Evolutionary conservation across 2,113 vertebrate genomes (phyloP).

Genomic region (Leptocoma aspasia): DNA sequence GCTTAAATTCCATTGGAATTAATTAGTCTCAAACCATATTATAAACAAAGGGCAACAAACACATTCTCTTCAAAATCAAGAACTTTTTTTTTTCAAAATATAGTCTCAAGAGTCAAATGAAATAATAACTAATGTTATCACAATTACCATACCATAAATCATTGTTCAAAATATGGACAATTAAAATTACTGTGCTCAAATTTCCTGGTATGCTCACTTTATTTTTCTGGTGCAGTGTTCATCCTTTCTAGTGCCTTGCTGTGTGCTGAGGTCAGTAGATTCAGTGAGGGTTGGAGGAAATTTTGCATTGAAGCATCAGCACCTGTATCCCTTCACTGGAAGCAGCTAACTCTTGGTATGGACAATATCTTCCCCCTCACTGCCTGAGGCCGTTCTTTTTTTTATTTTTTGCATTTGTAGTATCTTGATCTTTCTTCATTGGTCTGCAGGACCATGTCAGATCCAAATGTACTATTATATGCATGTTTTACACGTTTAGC

Average conservation of each 20-base stretch:
- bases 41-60: background rate
- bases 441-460: background rate
- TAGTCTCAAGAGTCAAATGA: background rate
- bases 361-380: background rate
- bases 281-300: background rate
- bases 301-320: background rate
- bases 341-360: background rate
- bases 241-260: background rate
- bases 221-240: background rate
- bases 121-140: background rate
- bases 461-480: background rate
- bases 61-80: background rate
- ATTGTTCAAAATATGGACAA: background rate
- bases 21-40: background rate
- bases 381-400: fast-evolving
- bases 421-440: background rate
- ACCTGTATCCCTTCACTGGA: background rate
- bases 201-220: background rate
- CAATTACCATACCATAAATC: background rate
- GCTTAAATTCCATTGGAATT: background rate
- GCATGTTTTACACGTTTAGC: background rate
- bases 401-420: background rate
- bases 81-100: background rate
- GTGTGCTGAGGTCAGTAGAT: background rate
- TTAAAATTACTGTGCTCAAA: background rate